Base-by-base conservation (phyloP, 2,797 vertebrate species). In the Momotus momota region DNA sequence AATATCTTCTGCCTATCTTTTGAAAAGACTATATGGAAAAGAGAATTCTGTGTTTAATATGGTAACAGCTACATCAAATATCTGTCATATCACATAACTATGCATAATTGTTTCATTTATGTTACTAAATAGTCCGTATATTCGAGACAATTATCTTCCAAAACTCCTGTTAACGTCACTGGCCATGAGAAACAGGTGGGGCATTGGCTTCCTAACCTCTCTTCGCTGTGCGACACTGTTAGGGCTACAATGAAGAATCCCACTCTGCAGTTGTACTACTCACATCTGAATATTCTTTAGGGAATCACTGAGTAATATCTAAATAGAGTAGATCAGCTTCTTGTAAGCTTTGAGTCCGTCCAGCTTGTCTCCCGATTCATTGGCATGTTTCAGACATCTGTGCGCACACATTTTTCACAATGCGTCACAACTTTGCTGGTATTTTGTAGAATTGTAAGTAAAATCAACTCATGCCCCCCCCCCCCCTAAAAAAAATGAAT, bases 341-440 rank as follows among this genome's bases (percentile, higher is more conserved):
- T 57, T 51, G 8, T 29, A 35, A 84, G 40, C 51, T 55, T 55
- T 40, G 18, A 66, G 66, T 48, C 20, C 43, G 5, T 48, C 9
- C 14, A 26, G 9, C 17, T 82, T 41, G 14, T 80, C 29, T 58
- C 0, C 0, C 48, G 33, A 40, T 84, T 84, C 9, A 23, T 84
- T 65, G n/a, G 31, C 4, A 7, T 4, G 9, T 89, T 94, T 87
- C 48, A 81, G 18, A 54, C 60, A 83, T 61, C n/a, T 60, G 19
- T 31, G 10, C 0, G 2, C 10, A 4, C 23, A 25, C 0, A 3
- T 58, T 46, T 72, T 58, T 40, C 14, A 14, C 17, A 35, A 21
- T 33, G 58, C 77, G 35, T 57, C 13, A 14, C 16, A 65, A 4
- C 4, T 57, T 58, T 22, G 74, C 6, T 57, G 13, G 23, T 69